Evolutionary conservation across 2,888 invertebrate species (phyloP), one percentile per base, ranked within the genome.

Genomic region (Scaptomyza polygonia): DNA sequence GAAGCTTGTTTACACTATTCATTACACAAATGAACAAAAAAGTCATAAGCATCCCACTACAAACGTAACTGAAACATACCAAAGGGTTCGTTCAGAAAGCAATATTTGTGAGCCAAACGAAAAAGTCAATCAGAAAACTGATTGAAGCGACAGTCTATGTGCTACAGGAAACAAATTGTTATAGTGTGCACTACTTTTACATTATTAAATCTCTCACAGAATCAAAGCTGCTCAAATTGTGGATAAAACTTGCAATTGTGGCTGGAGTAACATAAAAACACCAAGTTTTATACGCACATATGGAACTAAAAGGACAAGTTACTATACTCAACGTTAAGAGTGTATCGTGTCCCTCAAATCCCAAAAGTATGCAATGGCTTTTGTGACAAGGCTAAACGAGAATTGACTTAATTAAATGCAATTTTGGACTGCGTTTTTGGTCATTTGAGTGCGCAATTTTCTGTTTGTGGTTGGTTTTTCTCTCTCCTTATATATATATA

Each of bases 371-470:
- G 80, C 72, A 67, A 57, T 25, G 65, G 59, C 58, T 77, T 77
- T 77, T 59, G 59, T 57, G 65, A 47, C 59, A 30, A 55, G 61
- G 43, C 63, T 62, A 54, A 11, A 53, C 39, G 36, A 55, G 72
- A 88, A 80, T 76, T 78, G 80, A 85, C 81, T 84, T 86, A 80
- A 85, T 84, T 84, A 88, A 85, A 88, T 85, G 86, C 86, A 85
- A 81, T 87, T 87, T 81, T 69, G 67, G 67, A 77, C 73, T 83
- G 79, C 77, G 83, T 72, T 77, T 39, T 84, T 80, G 85, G 74
- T 54, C 86, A 87, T 83, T 86, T 77, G 77, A 79, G 67, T 83
- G 88, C 59, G 74, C 82, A 85, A 85, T 87, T 82, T 85, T 73
- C 56, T 64, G 77, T 71, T 67, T 62, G 70, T 58, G 78, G 56